Percentiles rank a stretch among this genome's conserved stretches.
Conservation (phyloP, 2,113 vertebrate genomes). For the Anarhynchus alexandrinus region DNA sequence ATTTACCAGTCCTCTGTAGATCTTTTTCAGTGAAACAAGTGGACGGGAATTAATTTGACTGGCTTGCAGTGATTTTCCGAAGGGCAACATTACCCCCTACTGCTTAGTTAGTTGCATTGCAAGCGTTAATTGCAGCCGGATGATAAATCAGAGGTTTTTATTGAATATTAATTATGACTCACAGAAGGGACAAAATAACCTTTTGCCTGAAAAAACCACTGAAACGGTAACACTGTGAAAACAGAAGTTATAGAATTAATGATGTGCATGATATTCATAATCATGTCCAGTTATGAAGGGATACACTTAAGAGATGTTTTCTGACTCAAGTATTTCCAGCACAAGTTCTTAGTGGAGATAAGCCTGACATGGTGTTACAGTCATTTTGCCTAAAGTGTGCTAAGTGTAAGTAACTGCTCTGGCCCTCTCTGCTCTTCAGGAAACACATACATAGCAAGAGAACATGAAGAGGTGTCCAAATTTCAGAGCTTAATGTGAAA, state of each 20-base stretch:
- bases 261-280: not conserved
- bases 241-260: not conserved
- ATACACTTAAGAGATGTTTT: not conserved
- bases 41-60: not conserved
- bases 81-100: not conserved
- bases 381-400: not conserved
- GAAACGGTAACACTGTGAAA: not conserved
- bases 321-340: not conserved
- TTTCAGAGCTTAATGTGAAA: not conserved
- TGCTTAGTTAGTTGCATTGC: not conserved
- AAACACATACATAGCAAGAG: not conserved
- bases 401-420: not conserved
- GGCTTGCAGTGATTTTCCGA: not conserved
- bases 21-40: not conserved
- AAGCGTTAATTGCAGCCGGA: not conserved
- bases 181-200: not conserved
- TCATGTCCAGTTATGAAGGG: not conserved
- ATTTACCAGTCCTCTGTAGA: not conserved
- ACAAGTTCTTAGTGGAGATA: not conserved
- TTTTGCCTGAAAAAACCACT: not conserved
- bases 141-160: not conserved
- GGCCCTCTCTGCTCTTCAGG: not conserved
- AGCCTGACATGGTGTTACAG: rapidly evolving
- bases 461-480: not conserved
- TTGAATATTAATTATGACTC: not conserved